A percentile compares a stretch with the other conserved stretches of the same genome.
These are phyloP conservation scores for Phenganax subtilis DNA, from an alignment of 92 coral and sea anemone genomes.

Conservation along the genomic window DNA sequence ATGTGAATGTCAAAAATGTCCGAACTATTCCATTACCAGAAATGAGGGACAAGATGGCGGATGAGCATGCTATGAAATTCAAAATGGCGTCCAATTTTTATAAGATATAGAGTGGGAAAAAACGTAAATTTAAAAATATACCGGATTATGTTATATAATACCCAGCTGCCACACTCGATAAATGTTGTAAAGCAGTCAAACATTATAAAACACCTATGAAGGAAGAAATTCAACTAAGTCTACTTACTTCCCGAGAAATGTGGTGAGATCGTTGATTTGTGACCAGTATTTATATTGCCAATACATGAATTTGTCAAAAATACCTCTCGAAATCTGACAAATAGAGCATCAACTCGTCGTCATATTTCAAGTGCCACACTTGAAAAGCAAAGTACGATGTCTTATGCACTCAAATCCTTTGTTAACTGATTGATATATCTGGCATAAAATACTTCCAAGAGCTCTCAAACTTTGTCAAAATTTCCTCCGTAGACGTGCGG, in stretches of 20 bases:
- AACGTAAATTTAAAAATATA: no score
- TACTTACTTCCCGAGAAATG: slow-evolving; percentile 11
- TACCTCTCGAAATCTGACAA: not conserved
- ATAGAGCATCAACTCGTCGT: slow-evolving; percentile 12
- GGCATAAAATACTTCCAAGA: slow-evolving; percentile 19
- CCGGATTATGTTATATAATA: no score
- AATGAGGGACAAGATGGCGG: no score
- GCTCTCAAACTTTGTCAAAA: slow-evolving; percentile 29
- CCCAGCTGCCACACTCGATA: no score
- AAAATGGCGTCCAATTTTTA: no score
- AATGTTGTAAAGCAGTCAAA: no score
- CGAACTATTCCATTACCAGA: not conserved
- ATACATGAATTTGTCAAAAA: not conserved
- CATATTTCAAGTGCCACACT: slow-evolving; percentile 5
- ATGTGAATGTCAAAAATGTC: not conserved
- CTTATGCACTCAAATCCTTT: slow-evolving; percentile 19
- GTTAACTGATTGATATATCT: slow-evolving; percentile 18
- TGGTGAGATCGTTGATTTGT: slow-evolving; percentile 1
- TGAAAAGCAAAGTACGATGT: not conserved
- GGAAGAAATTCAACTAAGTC: not conserved
- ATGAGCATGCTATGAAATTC: no score
- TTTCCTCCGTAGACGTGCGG: not conserved
- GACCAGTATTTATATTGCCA: not conserved
- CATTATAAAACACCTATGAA: not conserved
- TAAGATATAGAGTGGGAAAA: no score